Percentiles rank a stretch among this genome's conserved stretches.
Evolutionary conservation across 2,113 vertebrate genomes (phyloP).

Genomic region (Labrus mixtus): DNA sequence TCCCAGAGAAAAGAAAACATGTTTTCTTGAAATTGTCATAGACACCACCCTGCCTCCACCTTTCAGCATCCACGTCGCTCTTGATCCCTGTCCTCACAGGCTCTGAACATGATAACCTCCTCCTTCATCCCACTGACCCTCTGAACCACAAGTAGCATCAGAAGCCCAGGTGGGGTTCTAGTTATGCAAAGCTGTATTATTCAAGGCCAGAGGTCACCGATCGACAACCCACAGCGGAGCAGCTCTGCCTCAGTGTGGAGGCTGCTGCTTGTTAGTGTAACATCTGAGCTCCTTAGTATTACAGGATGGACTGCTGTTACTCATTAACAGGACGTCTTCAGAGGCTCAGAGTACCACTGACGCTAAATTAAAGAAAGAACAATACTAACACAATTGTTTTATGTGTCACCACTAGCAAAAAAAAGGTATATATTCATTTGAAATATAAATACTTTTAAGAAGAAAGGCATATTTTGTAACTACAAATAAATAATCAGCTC

Average conservation of each 20-base stretch:
- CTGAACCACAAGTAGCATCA: slow-evolving; percentile 33
- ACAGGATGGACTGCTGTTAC: slow-evolving; percentile 23
- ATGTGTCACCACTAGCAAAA: background rate
- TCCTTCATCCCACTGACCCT: slow-evolving; percentile 35
- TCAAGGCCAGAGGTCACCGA: slow-evolving; percentile 51
- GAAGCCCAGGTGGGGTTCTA: slow-evolving; percentile 25
- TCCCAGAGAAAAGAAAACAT: background rate
- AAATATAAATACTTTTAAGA: too few relatives aligned
- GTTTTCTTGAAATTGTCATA: background rate
- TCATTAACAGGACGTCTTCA: slow-evolving; percentile 35
- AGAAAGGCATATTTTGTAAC: too few relatives aligned
- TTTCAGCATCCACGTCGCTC: background rate
- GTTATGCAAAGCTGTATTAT: slow-evolving; percentile 52
- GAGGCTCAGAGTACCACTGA: slow-evolving; percentile 4
- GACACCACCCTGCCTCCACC: background rate
- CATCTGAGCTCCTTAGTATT: slow-evolving; percentile 28
- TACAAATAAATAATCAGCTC: too few relatives aligned
- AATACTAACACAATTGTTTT: slow-evolving; percentile 33
- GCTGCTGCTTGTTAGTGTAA: slow-evolving; percentile 50
- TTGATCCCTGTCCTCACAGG: background rate
- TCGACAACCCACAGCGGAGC: slow-evolving; percentile 41
- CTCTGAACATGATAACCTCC: slow-evolving; percentile 7
- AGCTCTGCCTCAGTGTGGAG: slow-evolving; percentile 21
- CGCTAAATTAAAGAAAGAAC: slow-evolving; percentile 19
- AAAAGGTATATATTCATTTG: too few relatives aligned